These are phyloP conservation scores for Eulacestoma nigropectus DNA, from an alignment of 2,113 vertebrate species.

Conservation along the genomic window DNA sequence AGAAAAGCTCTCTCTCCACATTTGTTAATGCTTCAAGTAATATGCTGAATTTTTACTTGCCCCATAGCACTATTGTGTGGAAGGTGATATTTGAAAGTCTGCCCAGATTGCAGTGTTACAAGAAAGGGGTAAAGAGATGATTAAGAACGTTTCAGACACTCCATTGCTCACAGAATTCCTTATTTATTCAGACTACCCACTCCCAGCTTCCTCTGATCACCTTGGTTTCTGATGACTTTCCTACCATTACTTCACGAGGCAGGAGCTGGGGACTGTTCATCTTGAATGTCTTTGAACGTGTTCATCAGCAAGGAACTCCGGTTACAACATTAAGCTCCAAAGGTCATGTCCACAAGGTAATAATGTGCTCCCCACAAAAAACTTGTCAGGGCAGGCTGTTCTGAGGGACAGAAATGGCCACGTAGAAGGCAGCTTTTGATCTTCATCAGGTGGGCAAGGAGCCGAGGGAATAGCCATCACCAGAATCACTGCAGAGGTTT, in stretches of 20 bases:
- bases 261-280: not conserved
- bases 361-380: not conserved
- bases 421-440: not conserved
- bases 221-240: not conserved
- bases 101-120: not conserved
- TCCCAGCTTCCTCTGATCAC: not conserved
- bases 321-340: not conserved
- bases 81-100: not conserved
- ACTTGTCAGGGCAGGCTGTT: not conserved
- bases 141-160: not conserved
- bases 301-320: not conserved
- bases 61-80: not conserved
- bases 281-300: rapidly evolving
- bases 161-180: not conserved
- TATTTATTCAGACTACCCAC: not conserved
- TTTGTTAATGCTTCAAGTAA: not conserved
- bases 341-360: not conserved
- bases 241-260: not conserved
- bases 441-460: not conserved
- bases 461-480: rapidly evolving
- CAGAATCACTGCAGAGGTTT: not conserved
- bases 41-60: not conserved
- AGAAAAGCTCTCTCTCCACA: not conserved
- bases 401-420: not conserved
- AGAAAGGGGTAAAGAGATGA: not conserved